Base-by-base conservation (phyloP, 2,113 vertebrate species). In the Phaethon lepturus region DNA sequence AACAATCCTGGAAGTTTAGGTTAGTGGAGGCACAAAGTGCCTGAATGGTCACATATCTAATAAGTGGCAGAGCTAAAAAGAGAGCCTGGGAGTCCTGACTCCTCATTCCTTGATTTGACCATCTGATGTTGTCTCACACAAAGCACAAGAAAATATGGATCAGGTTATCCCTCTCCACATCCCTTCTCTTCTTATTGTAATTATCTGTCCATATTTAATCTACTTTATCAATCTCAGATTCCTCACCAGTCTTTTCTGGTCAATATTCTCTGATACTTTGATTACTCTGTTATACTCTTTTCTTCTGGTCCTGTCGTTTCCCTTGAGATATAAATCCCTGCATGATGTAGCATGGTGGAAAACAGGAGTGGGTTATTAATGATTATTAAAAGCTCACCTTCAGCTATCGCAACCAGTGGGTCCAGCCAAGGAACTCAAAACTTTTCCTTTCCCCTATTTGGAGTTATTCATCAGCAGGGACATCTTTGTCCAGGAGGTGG, bases 41-140 rank as follows among this genome's bases (percentile, higher is more conserved):
- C 45, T 68, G 59, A 91, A 40, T 78, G 33, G 56, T 93, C 80
- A 85, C 35, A 77, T 50, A 84, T 56, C 81, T 95, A 96, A 96
- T 97, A 87, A 96, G 53, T 45, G 56, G 23, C 38, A 94, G 60
- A 88, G 38, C 0, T 7, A 86, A 55, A 86, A 88, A 80, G 38
- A 45, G 9, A 94, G 20, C 9, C 24, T 1, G 1, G 10, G 58
- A 89, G 58, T 93, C 89, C 67, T 90, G 86, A 79, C 73, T 91
- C 42, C 23, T 81, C 12, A 8, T 69, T 85, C 28, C 40, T 78
- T 89, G 40, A 22, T 85, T 75, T 85, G 86, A 72, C 69, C 49
- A 86, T 91, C 35, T 84, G 80, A 93, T 64, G 56, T 26, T 75
- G 17, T 72, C 53, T 73, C 45, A 88, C 33, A 60, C 11, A 87